Base-by-base conservation (phyloP, 23 tunicate species). In the Halocynthia aurantium region DNA sequence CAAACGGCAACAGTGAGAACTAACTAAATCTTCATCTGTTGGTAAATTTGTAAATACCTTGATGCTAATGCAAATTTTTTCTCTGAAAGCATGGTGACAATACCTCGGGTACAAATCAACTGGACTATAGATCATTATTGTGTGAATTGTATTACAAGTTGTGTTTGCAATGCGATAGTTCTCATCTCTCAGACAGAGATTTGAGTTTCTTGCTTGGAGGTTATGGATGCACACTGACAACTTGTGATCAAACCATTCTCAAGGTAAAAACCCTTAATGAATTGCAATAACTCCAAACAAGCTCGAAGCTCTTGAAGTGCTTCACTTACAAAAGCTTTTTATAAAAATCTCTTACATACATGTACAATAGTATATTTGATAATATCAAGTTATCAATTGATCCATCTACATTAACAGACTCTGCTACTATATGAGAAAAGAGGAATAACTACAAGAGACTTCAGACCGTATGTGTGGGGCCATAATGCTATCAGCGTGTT, bases 381-480 rank as follows among this genome's bases (percentile, higher is more conserved):
- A 31, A 31, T 31, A 31, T 31, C 44, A 31, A 31, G 44, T 31
- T 31, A 31, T 31, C 44, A 31, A 31, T 31, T 31, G 2, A 31
- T 31, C 4, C 44, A 31, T 31, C n/a, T n/a, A 31, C 44, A 31
- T 31, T 31, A 4, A 31, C 17, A 81, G 81, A 85, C 75, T 50
- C n/a, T 85, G 31, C 20, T 85, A 50, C 49, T 85, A 9, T 85
- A 72, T 52, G 90, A 85, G 65, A 15, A 70, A n/a, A 85, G 74
- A 21, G 90, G 81, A 7, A 61, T 85, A 7, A 60, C 74, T 19
- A 49, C 67, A 67, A 55, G 58, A 7, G 81, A 80, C 11, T 62
- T 52, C 40, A 80, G 55, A 10, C 90, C 90, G 10, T 85, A 80
- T 74, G 56, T 85, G 17, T 85, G 82, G 82, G 90, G 90, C 20